These are phyloP conservation scores for Micronycteris hirsuta DNA, from an alignment of 2,113 vertebrate species.

Conservation along the genomic window DNA sequence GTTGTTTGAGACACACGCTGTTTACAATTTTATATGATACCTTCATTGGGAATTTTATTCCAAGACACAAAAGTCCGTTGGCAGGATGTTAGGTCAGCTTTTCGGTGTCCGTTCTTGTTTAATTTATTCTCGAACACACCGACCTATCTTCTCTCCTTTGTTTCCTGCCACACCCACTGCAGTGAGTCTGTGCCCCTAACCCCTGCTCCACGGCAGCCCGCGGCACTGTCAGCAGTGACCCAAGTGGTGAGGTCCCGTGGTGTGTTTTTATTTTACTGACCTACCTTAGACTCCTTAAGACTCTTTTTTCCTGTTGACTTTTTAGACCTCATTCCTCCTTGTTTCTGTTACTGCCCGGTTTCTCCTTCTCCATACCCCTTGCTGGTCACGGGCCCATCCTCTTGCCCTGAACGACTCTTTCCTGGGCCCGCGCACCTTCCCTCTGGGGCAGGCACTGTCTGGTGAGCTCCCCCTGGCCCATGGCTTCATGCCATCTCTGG, in stretches of 20 bases:
- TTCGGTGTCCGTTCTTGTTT: background rate
- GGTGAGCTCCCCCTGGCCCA: background rate
- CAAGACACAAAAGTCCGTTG: background rate
- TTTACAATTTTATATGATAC: background rate
- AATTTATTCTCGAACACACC: background rate
- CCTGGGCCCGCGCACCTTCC: background rate
- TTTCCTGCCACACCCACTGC: background rate
- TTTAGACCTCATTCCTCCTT: background rate
- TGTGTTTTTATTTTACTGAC: background rate
- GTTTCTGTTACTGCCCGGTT: rapidly evolving
- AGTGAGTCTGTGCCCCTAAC: background rate
- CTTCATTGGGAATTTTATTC: background rate
- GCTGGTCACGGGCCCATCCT: background rate
- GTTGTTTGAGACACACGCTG: background rate
- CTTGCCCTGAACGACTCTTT: background rate
- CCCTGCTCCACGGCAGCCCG: background rate
- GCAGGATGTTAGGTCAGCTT: background rate
- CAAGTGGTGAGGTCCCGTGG: no score
- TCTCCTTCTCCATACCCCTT: background rate
- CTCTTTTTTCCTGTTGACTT: background rate
- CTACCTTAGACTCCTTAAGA: background rate
- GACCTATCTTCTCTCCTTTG: background rate
- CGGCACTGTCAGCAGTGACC: background rate
- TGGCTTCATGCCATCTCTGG: background rate
- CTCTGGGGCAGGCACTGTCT: no score